A percentile compares a stretch with the other conserved stretches of the same genome.
These are phyloP conservation scores for Pygoscelis adeliae DNA, from an alignment of 2,113 vertebrate genomes.

Conservation along the genomic window DNA sequence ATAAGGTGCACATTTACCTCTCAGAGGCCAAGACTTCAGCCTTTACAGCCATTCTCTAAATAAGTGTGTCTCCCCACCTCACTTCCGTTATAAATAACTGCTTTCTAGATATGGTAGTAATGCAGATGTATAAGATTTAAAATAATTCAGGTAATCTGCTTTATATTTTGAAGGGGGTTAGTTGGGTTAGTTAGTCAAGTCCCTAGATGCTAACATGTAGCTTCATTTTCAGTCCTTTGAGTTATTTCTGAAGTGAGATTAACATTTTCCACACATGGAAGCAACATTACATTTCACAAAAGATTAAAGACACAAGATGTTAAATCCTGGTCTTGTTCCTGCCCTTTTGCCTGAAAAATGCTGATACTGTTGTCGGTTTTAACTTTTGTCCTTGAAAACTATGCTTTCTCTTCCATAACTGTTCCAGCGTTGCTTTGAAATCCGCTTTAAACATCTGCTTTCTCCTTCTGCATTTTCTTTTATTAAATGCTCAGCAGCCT, in stretches of 20 bases:
- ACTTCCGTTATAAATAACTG: too few species aligned
- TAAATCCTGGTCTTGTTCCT: not conserved
- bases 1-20: not conserved
- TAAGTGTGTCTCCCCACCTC: not conserved
- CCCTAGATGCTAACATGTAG: not conserved
- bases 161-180: not conserved
- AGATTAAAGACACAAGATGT: not conserved
- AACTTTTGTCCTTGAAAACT: slow-evolving; percentile 50
- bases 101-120: too few species aligned
- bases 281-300: not conserved
- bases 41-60: not conserved
- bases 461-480: slow-evolving; percentile 71
- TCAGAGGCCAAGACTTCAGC: not conserved
- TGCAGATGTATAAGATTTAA: not conserved
- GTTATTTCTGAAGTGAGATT: not conserved
- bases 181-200: not conserved
- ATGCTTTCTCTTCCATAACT: slow-evolving; percentile 61
- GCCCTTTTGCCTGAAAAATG: slow-evolving; percentile 34
- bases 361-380: not conserved
- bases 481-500: slow-evolving; percentile 67
- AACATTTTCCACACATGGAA: not conserved
- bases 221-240: not conserved
- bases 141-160: not conserved
- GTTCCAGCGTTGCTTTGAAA: slow-evolving; percentile 68
- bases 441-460: slow-evolving; percentile 73